Conservation (phyloP, 1,140 invertebrate genomes). For the Sinonovacula constricta region DNA sequence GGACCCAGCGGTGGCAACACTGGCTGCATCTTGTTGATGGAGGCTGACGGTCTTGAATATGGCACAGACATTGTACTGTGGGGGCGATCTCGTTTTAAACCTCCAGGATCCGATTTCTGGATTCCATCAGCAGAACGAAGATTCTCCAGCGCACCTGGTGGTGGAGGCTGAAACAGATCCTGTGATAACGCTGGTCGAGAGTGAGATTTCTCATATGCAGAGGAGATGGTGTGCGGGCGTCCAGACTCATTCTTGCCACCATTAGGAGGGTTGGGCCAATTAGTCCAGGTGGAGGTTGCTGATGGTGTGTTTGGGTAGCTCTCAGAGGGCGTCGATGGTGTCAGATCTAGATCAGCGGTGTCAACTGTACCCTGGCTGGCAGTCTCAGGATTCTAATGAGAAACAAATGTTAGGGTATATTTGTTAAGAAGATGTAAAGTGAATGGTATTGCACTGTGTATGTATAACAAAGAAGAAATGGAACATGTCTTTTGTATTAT, state of each 20-base stretch:
- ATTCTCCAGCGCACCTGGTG: conserved; percentile 41
- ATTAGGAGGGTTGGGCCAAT: conserved; percentile 79
- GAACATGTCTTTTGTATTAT: too few species aligned
- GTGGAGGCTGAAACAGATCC: conserved; percentile 90
- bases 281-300: conserved; percentile 92
- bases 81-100: conserved; percentile 32
- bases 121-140: conserved; percentile 19
- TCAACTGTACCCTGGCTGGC: conserved; percentile 56
- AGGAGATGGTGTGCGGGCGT: conserved; percentile 94
- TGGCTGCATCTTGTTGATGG: conserved; percentile 77
- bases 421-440: too few species aligned
- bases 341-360: conserved; percentile 60
- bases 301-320: conserved; percentile 79
- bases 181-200: conserved; percentile 89
- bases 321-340: conserved; percentile 78
- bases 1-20: conserved; percentile 82
- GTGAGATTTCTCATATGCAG: conserved; percentile 91
- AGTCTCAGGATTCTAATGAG: conserved; percentile 56
- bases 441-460: too few species aligned
- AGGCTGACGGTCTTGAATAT: conserved; percentile 73
- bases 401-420: too few species aligned
- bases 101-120: conserved; percentile 1
- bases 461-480: too few species aligned
- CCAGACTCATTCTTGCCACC: conserved; percentile 77
- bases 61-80: conserved; percentile 57